Conservation (phyloP, 2,888 invertebrate species). For the Myathropa florea region DNA sequence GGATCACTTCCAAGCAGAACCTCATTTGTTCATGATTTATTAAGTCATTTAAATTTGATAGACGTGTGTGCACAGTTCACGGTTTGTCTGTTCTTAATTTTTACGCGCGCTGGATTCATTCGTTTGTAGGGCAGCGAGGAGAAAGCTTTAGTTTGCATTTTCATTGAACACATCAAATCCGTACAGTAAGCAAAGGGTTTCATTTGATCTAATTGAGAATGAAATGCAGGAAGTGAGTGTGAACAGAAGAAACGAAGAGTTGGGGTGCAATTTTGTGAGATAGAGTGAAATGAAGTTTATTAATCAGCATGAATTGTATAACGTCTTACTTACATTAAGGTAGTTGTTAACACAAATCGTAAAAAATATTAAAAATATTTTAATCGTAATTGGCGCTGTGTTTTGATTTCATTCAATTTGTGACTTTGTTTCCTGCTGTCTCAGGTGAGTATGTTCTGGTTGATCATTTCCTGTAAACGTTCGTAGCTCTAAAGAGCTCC, state of each 20-base stretch:
- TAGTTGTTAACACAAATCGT: conserved; percentile 64
- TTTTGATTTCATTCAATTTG: background rate
- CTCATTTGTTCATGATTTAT: conserved; percentile 15
- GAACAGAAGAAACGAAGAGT: conserved; percentile 9
- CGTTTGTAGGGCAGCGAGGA: no score
- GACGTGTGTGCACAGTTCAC: background rate
- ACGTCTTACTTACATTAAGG: conserved; percentile 68
- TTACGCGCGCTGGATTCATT: background rate
- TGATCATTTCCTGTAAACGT: no score
- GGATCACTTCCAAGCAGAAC: background rate
- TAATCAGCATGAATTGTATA: conserved; percentile 61
- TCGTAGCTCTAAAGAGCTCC: no score
- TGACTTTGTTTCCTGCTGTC: background rate
- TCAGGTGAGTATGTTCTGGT: no score
- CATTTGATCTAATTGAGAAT: conserved; percentile 7
- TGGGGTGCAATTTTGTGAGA: conserved; percentile 48
- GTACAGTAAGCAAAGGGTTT: conserved; percentile 29
- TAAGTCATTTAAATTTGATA: background rate
- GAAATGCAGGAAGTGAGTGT: background rate
- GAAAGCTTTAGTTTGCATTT: background rate
- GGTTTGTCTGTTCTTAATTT: background rate
- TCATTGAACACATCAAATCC: background rate
- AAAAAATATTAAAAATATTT: conserved; percentile 60
- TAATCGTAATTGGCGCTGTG: conserved; percentile 25
- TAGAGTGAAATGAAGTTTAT: conserved; percentile 21